A percentile compares a stretch with the other conserved stretches of the same genome.
These are phyloP conservation scores for Galeruca laticollis DNA, from an alignment of 2,888 invertebrate species.

Conservation along the genomic window DNA sequence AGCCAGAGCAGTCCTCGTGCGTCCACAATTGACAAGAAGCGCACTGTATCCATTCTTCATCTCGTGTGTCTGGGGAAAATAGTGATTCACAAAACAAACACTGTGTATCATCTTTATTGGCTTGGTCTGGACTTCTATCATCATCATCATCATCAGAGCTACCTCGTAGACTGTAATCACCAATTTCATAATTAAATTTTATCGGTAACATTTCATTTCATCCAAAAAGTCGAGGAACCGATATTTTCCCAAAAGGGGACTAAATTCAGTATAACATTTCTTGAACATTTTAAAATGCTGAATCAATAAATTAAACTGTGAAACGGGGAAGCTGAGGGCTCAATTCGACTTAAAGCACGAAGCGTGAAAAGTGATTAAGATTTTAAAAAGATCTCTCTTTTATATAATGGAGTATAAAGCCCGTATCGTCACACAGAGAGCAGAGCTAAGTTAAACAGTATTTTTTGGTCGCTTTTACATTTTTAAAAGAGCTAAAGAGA, in stretches of 20 bases:
- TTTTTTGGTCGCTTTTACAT: constrained; percentile 63
- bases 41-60: too few relatives aligned
- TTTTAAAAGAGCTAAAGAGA: constrained; percentile 64
- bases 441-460: constrained; percentile 64
- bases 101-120: too few relatives aligned
- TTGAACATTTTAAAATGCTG: constrained; percentile 64
- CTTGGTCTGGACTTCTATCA: too few relatives aligned
- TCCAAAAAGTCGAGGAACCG: neutral
- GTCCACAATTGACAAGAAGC: too few relatives aligned
- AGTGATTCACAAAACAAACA: too few relatives aligned
- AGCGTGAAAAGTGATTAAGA: constrained; percentile 66
- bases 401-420: constrained; percentile 57
- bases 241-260: neutral
- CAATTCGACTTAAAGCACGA: constrained; percentile 59
- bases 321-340: constrained; percentile 47
- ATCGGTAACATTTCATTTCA: too few relatives aligned
- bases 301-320: constrained; percentile 66
- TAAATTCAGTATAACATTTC: constrained; percentile 47
- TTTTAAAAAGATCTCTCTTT: constrained; percentile 57
- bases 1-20: too few relatives aligned
- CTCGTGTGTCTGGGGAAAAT: too few relatives aligned
- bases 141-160: too few relatives aligned
- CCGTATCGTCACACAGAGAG: constrained; percentile 60
- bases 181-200: too few relatives aligned
- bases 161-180: too few relatives aligned